phyloP scores from a whole-genome alignment of 2,113 vertebrate genomes.

The Muntiacus muntjak region DNA sequence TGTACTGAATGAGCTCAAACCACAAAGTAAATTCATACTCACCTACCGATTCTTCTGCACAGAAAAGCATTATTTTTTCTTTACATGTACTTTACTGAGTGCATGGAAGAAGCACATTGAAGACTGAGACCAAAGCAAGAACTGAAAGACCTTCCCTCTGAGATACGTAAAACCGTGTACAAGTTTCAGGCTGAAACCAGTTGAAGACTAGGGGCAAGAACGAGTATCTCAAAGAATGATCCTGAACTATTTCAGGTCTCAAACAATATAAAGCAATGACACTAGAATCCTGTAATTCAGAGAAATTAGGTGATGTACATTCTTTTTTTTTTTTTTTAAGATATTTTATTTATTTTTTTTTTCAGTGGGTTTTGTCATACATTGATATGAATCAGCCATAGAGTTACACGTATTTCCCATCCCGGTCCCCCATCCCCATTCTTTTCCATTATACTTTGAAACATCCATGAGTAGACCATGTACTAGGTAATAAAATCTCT shows the following conservation, averaged over 20 bases:
- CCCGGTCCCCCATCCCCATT: too few species aligned
- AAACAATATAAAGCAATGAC: not conserved
- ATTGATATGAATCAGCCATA: too few species aligned
- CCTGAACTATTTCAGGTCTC: not conserved
- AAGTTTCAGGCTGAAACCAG: not conserved
- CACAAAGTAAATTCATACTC: not conserved
- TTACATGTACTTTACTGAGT: not conserved
- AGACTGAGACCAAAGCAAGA: rapidly evolving
- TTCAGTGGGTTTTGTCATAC: too few species aligned
- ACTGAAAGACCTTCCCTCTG: not conserved
- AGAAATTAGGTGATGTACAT: not conserved
- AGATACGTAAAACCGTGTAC: not conserved
- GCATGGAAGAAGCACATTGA: not conserved
- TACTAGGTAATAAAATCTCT: not conserved
- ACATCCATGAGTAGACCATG: not conserved
- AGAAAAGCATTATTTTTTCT: not conserved
- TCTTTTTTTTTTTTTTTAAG: not conserved
- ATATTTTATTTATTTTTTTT: too few species aligned
- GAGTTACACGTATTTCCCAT: too few species aligned
- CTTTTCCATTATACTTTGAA: not conserved
- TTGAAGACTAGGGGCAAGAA: not conserved
- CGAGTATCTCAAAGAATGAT: not conserved
- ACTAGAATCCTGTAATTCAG: not conserved
- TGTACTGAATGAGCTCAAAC: not conserved
- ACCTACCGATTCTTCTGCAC: too few species aligned